Evolutionary conservation across 1,140 invertebrate species (phyloP).

Genomic region (Pseudachorutes palmiensis): DNA sequence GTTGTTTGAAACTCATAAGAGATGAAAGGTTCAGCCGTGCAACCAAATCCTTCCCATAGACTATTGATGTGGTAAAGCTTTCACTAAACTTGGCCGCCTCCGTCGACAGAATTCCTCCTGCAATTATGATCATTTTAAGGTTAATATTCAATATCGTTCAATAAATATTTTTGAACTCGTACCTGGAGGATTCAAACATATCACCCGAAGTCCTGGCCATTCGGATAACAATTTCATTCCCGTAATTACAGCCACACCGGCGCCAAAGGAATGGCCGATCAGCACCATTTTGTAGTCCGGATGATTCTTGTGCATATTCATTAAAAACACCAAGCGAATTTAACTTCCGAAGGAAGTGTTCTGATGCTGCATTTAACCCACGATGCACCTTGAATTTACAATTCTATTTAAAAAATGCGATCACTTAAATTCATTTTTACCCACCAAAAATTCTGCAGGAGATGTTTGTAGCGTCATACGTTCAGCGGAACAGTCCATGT

Average conservation of each 20-base stretch:
- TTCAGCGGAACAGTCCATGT: slow-evolving; percentile 70
- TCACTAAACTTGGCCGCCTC: slow-evolving; percentile 63
- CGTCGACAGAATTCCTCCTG: slow-evolving; percentile 62
- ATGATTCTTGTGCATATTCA: slow-evolving; percentile 60
- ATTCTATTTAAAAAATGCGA: neutral
- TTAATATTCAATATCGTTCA: neutral
- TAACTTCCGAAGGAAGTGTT: slow-evolving; percentile 75
- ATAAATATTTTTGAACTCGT: neutral
- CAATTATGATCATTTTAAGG: slow-evolving; percentile 5
- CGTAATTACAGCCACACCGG: slow-evolving; percentile 66
- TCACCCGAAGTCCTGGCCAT: slow-evolving; percentile 66
- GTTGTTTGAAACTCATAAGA: slow-evolving; percentile 19
- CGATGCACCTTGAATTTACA: slow-evolving; percentile 24
- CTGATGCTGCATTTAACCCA: slow-evolving; percentile 78
- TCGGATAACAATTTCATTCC: slow-evolving; percentile 63
- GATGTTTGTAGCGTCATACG: slow-evolving; percentile 62
- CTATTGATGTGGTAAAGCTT: slow-evolving; percentile 73
- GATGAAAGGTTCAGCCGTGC: slow-evolving; percentile 53
- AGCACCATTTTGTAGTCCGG: slow-evolving; percentile 63
- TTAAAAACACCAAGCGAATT: slow-evolving; percentile 58
- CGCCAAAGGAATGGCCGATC: slow-evolving; percentile 75
- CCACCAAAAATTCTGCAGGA: slow-evolving; percentile 55
- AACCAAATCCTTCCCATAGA: slow-evolving; percentile 80
- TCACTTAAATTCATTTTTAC: slow-evolving; percentile 10
- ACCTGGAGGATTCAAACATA: neutral